phyloP scores from a whole-genome alignment of 2,888 invertebrate species.

The Ecliptopera silaceata region DNA sequence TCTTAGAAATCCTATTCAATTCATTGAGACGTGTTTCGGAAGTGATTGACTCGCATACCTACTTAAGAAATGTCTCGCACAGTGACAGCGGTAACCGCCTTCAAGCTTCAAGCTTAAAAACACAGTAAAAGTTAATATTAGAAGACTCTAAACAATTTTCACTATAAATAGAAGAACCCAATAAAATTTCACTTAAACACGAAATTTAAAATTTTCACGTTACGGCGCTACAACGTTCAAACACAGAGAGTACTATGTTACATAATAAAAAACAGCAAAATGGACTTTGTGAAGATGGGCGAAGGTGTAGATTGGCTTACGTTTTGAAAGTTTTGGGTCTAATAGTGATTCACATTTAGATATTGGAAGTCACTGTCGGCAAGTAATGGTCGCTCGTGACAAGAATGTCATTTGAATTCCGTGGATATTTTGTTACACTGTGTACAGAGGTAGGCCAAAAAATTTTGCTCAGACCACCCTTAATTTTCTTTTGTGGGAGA shows the following conservation, averaged over 20 bases:
- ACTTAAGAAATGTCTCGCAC: background rate
- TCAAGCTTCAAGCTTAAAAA: constrained; percentile 6
- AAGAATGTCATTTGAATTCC: constrained; percentile 73
- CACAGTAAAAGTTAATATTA: constrained; percentile 38
- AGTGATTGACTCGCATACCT: background rate
- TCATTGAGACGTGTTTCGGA: too few relatives aligned
- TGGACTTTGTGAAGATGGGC: constrained; percentile 1
- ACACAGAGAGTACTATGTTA: constrained; percentile 39
- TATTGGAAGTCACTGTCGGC: constrained; percentile 82
- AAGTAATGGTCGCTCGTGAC: constrained; percentile 80
- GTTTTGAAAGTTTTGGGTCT: constrained; percentile 41
- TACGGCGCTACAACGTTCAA: constrained; percentile 51
- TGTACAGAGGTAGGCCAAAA: constrained; percentile 45
- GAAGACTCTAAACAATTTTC: constrained; percentile 45
- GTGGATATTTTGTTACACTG: constrained; percentile 59
- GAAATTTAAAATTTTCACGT: constrained; percentile 80
- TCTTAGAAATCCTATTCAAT: too few relatives aligned
- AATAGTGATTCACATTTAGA: constrained; percentile 55
- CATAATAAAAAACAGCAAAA: constrained; percentile 9
- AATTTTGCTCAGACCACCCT: constrained; percentile 57
- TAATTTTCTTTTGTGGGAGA: constrained; percentile 67
- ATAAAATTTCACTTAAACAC: constrained; percentile 82
- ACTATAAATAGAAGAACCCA: constrained; percentile 68
- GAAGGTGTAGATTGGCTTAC: constrained; percentile 41
- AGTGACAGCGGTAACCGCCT: background rate